phyloP scores from a whole-genome alignment of 2,797 vertebrate genomes.

The Enteromius unitaeniatus region DNA sequence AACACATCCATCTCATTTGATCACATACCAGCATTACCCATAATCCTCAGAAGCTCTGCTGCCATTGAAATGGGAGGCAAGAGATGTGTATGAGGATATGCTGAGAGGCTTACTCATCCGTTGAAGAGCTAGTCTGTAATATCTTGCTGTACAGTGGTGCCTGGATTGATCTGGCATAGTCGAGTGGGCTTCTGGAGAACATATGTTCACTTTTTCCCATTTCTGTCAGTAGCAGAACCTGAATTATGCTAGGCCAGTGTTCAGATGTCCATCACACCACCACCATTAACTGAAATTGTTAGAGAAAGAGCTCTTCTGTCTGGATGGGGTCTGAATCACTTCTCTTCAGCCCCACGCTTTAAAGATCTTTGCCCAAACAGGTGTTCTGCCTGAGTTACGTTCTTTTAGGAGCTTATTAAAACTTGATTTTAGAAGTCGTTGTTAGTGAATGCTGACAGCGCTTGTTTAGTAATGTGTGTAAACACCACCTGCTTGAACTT shows the following conservation, averaged over 20 bases:
- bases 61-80: neutral
- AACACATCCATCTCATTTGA: constrained; percentile 1
- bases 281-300: neutral
- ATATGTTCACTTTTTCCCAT: neutral
- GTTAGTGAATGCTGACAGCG: constrained; percentile 1
- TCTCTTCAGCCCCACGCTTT: neutral
- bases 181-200: constrained; percentile 8
- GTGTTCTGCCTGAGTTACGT: neutral
- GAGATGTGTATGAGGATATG: neutral
- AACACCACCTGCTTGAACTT: constrained; percentile 26
- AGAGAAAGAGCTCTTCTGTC: constrained; percentile 6
- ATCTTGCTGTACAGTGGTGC: neutral
- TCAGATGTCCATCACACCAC: constrained; percentile 1
- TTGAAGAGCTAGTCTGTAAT: constrained; percentile 4
- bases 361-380: neutral
- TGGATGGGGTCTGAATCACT: neutral
- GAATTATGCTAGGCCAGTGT: neutral
- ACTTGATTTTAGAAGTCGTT: neutral
- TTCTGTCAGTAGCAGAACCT: constrained; percentile 6
- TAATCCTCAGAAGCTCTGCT: constrained; percentile 9
- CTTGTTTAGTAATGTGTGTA: constrained; percentile 12
- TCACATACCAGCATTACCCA: constrained; percentile 7
- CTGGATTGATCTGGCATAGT: neutral
- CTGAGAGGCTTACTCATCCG: constrained; percentile 4
- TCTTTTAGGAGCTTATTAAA: constrained; percentile 17